Evolutionary conservation across 2,113 vertebrate genomes (phyloP).

Genomic region (Chascanopsetta lugubris): DNA sequence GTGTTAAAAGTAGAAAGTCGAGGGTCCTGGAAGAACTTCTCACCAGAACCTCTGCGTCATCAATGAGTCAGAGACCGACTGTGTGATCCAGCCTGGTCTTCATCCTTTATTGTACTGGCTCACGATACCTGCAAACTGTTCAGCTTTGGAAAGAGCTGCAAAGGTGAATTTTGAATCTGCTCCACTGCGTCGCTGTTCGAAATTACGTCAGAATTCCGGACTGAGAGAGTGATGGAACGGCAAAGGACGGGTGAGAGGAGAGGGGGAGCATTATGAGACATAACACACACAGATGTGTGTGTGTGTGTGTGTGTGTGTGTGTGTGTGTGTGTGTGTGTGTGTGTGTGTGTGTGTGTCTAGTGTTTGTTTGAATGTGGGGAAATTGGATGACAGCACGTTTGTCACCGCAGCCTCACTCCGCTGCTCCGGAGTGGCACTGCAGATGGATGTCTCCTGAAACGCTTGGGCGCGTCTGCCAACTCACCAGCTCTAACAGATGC

Average conservation of each 20-base stretch:
- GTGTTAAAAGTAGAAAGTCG: slow-evolving; percentile 24
- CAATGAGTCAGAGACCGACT: not conserved
- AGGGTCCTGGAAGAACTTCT: slow-evolving; percentile 1
- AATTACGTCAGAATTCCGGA: slow-evolving; percentile 29
- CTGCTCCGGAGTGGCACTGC: slow-evolving; percentile 65
- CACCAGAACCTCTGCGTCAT: not conserved
- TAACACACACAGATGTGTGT: slow-evolving; percentile 54
- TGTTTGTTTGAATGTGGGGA: slow-evolving; percentile 43
- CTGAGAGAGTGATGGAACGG: slow-evolving; percentile 24
- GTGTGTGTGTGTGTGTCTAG: slow-evolving; percentile 17
- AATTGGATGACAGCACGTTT: slow-evolving; percentile 69
- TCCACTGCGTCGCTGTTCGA: slow-evolving; percentile 29
- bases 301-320: slow-evolving; percentile 8
- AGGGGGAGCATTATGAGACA: slow-evolving; percentile 5
- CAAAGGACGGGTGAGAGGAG: slow-evolving; percentile 18
- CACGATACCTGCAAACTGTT: slow-evolving; percentile 1
- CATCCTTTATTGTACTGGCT: not conserved
- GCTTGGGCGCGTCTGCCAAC: slow-evolving; percentile 57
- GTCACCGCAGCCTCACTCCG: slow-evolving; percentile 63
- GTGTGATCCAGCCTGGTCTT: not conserved
- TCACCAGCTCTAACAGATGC: slow-evolving; percentile 72
- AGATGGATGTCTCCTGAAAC: slow-evolving; percentile 72
- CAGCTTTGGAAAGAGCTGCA: not conserved
- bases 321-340: slow-evolving; percentile 8
- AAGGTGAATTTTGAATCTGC: slow-evolving; percentile 15